Evolutionary conservation across 1,140 invertebrate species (phyloP), one percentile per base, ranked within the genome.

Genomic region (Drosophila miranda): DNA sequence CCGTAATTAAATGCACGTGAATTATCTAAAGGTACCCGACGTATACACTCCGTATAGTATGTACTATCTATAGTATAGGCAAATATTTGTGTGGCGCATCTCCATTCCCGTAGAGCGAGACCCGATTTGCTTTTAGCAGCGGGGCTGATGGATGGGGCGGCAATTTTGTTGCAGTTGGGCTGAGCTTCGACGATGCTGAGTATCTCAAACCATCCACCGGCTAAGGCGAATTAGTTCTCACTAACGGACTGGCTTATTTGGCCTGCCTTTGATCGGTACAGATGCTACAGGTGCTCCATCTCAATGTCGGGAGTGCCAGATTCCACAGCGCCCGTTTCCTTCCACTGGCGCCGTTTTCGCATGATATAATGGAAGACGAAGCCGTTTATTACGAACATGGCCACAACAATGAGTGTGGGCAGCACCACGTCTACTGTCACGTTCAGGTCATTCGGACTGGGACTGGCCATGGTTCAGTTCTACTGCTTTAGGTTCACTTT

Each of bases 1-100:
- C 62, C 43, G 45, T 84, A 77, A 77, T 74, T 84, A 84, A 84
- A 84, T 84, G 81, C 81, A 84, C 55, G 73, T 74, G 80, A 52
- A 16, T 44, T 44, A 28, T 57, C 23, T 34, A 66, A 51, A 46
- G 55, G 45, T 59, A 64, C 28, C 46, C 59, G 43, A 23, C 38
- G 41, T 58, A 63, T 75, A 66, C 34, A 28, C 30, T 49, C 9
- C 64, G 62, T 66, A 64, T 64, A 7, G 11, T 42, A 46, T 11
- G 11, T 46, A 21, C 13, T 23, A 53, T 28, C 45, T 21, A 59
- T 23, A 52, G 42, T 51, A 55, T 48, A 34, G 23, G 59, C 57
- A 30, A 30, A 54, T 41, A 55, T 48, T 45, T 41, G 28, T 28
- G 42, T 23, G 16, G 26, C 53, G 11, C 30, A 30, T 30, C 30